These are phyloP conservation scores for Tetropium fuscum DNA, from an alignment of 2,888 invertebrate species.

Conservation along the genomic window DNA sequence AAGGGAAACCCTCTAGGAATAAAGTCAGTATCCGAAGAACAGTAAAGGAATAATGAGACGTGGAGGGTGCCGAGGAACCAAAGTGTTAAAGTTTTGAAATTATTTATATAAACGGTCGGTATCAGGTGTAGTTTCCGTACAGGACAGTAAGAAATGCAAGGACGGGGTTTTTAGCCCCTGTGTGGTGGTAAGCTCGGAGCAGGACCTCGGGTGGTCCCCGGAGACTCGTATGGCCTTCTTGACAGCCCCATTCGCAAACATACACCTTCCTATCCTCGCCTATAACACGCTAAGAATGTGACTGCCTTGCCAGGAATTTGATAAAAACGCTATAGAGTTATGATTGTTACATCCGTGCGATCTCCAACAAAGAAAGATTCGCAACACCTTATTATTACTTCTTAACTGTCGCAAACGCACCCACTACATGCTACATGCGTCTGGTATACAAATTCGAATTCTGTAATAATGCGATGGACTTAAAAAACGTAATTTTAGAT, in stretches of 20 bases:
- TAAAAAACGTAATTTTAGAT: too few species aligned
- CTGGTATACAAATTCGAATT: too few species aligned
- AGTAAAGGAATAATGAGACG: constrained; percentile 23
- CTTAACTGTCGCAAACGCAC: too few species aligned
- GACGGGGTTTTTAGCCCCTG: constrained; percentile 55
- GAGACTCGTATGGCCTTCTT: constrained; percentile 62
- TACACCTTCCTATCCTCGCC: constrained; percentile 60
- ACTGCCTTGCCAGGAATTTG: constrained; percentile 31
- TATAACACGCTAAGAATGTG: constrained; percentile 55
- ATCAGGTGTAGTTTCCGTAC: constrained; percentile 58
- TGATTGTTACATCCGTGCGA: constrained; percentile 4
- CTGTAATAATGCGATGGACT: too few species aligned
- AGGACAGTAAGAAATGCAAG: constrained; percentile 50
- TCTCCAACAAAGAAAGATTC: not conserved
- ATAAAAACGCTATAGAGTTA: constrained; percentile 17
- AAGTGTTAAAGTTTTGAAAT: constrained; percentile 48
- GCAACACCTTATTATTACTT: too few species aligned
- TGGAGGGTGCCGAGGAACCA: constrained; percentile 2
- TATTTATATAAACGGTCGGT: constrained; percentile 59
- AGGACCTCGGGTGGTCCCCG: constrained; percentile 53
- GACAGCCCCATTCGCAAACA: constrained; percentile 64
- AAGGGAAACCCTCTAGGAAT: constrained; percentile 8
- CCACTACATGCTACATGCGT: too few species aligned
- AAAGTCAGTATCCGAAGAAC: not conserved
- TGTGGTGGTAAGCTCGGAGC: constrained; percentile 48